Percentiles rank a stretch among this genome's conserved stretches.
Conservation (phyloP, 2,888 invertebrate genomes). For the Monopis laevigella region DNA sequence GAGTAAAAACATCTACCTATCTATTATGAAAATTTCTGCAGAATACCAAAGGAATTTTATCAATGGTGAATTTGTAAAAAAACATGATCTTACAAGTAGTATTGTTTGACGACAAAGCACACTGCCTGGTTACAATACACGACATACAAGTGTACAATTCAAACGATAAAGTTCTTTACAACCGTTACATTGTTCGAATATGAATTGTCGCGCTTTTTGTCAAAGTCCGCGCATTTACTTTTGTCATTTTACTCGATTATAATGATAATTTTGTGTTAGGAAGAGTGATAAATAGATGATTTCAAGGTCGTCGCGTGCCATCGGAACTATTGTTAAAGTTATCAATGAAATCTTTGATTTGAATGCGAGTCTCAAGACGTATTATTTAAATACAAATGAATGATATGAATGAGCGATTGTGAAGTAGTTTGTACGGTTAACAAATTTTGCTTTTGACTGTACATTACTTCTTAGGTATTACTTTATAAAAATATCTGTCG, state of each 20-base stretch:
- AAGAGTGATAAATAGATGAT: slow-evolving; percentile 9
- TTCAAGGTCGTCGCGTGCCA: slow-evolving; percentile 11
- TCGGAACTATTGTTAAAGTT: not conserved
- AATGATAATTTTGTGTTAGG: slow-evolving; percentile 30
- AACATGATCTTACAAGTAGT: slow-evolving; percentile 62
- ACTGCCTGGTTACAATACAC: slow-evolving; percentile 55
- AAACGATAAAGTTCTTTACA: slow-evolving; percentile 59
- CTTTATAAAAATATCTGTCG: too few species aligned
- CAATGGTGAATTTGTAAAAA: slow-evolving; percentile 62
- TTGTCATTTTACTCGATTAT: slow-evolving; percentile 49
- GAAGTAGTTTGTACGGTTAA: too few species aligned
- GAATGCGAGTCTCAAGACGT: slow-evolving; percentile 6
- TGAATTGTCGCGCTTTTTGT: slow-evolving; percentile 62
- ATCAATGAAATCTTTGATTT: slow-evolving; percentile 9
- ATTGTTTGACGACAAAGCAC: slow-evolving; percentile 62
- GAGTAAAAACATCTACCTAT: too few species aligned
- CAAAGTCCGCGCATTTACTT: slow-evolving; percentile 40
- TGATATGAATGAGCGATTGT: too few species aligned
- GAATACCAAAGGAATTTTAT: too few species aligned
- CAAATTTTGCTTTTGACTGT: too few species aligned
- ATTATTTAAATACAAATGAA: too few species aligned
- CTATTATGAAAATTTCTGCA: too few species aligned
- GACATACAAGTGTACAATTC: slow-evolving; percentile 64
- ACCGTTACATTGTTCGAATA: slow-evolving; percentile 61
- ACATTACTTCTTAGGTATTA: too few species aligned